Conservation (phyloP, 2,888 invertebrate species). For the Branchellion lobata region DNA sequence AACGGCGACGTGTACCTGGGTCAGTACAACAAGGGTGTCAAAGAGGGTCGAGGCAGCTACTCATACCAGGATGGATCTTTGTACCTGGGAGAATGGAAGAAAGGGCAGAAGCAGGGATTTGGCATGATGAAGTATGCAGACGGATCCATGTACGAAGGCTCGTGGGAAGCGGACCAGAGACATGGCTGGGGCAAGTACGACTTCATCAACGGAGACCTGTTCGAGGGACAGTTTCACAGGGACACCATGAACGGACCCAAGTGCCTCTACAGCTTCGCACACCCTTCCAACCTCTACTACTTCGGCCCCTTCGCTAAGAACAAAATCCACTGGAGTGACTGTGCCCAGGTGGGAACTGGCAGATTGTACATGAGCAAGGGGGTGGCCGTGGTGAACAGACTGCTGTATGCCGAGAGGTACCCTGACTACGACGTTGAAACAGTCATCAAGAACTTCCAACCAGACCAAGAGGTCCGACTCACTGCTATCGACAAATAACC, state of each 20-base stretch:
- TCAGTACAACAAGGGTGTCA: not conserved
- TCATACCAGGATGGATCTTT: slow-evolving; percentile 11
- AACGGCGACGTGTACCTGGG: slow-evolving; percentile 29
- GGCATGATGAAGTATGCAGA: slow-evolving; percentile 34
- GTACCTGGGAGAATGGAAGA: slow-evolving; percentile 24
- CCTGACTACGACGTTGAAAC: not conserved
- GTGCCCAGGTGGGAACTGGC: slow-evolving; percentile 16
- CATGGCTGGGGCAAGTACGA: slow-evolving; percentile 39
- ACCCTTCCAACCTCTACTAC: slow-evolving; percentile 26
- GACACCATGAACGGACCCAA: slow-evolving; percentile 16
- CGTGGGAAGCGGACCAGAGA: slow-evolving; percentile 20
- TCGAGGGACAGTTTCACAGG: slow-evolving; percentile 24
- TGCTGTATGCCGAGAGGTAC: slow-evolving; percentile 10
- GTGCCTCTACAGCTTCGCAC: slow-evolving; percentile 27
- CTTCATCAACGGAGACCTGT: slow-evolving; percentile 37
- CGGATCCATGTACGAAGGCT: slow-evolving; percentile 25
- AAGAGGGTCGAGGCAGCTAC: slow-evolving; percentile 20
- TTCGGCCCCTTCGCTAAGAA: slow-evolving; percentile 31
- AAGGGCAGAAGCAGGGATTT: not conserved
- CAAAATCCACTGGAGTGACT: slow-evolving; percentile 31
- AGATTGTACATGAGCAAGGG: slow-evolving; percentile 6
- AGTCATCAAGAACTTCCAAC: slow-evolving; percentile 2
- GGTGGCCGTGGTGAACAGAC: slow-evolving; percentile 12
- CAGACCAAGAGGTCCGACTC: not conserved
- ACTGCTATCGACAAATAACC: too few species aligned